These are phyloP conservation scores for Lophius piscatorius DNA, from an alignment of 2,113 vertebrate species.

Conservation along the genomic window DNA sequence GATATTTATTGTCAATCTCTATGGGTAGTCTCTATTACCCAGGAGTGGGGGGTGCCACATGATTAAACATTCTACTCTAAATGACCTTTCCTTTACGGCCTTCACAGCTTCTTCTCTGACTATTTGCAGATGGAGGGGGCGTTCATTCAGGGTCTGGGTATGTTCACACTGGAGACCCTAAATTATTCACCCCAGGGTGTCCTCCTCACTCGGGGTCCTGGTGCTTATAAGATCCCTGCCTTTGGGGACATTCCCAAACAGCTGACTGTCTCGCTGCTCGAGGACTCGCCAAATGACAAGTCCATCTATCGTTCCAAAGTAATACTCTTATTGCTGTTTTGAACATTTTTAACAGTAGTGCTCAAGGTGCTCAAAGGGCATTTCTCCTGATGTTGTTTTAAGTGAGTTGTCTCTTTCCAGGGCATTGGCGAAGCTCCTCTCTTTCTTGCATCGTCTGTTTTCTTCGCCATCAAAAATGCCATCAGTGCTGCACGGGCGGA, in stretches of 20 bases:
- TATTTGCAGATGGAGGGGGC: slow-evolving; percentile 89
- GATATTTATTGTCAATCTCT: too few species aligned
- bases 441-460: slow-evolving; percentile 91
- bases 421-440: slow-evolving; percentile 95
- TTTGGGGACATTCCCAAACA: slow-evolving; percentile 91
- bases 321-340: rapidly evolving
- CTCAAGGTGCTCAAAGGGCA: too few species aligned
- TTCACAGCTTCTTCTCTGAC: background rate
- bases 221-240: slow-evolving; percentile 93
- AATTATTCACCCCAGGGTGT: slow-evolving; percentile 89
- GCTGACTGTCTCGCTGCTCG: slow-evolving; percentile 89
- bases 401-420: slow-evolving; percentile 60
- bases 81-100: background rate
- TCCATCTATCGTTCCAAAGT: slow-evolving; percentile 90
- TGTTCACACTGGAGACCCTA: slow-evolving; percentile 94
- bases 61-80: background rate
- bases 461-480: slow-evolving; percentile 96
- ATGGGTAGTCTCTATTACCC: too few species aligned
- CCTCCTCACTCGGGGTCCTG: slow-evolving; percentile 91
- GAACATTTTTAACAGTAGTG: too few species aligned
- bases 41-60: too few species aligned
- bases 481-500: slow-evolving; percentile 81
- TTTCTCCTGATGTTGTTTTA: background rate
- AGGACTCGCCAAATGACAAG: slow-evolving; percentile 89
- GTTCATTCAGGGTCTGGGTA: slow-evolving; percentile 93